phyloP scores from a whole-genome alignment of 1,140 invertebrate genomes.

The Euura saliciscinereae region DNA sequence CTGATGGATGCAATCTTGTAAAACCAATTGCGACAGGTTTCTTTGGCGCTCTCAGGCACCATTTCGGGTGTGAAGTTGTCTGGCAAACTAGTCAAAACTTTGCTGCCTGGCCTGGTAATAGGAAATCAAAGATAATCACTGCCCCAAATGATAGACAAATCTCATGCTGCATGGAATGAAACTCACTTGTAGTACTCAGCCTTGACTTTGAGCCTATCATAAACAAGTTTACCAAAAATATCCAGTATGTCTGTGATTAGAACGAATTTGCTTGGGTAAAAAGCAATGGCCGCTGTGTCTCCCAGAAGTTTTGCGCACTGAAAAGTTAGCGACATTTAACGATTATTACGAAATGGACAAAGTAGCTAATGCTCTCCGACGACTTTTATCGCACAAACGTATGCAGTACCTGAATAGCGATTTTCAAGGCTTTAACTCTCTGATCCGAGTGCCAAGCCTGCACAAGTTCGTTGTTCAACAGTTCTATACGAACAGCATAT shows the following conservation, averaged over 20 bases:
- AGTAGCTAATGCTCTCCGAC: background rate
- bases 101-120: conserved; percentile 58
- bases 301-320: conserved; percentile 92
- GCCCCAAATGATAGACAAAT: conserved; percentile 8
- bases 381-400: no score
- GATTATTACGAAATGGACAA: conserved; percentile 26
- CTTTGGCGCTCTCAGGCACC: conserved; percentile 88
- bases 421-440: conserved; percentile 94
- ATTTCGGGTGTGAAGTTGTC: conserved; percentile 76
- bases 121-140: conserved; percentile 18
- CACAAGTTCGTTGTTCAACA: conserved; percentile 88
- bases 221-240: conserved; percentile 93
- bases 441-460: conserved; percentile 93
- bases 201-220: conserved; percentile 84
- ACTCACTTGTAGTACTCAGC: conserved; percentile 69
- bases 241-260: conserved; percentile 95
- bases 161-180: conserved; percentile 14
- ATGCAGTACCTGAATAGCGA: conserved; percentile 82
- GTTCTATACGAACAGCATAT: conserved; percentile 86
- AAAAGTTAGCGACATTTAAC: no score
- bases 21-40: conserved; percentile 98
- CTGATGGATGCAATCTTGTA: conserved; percentile 98
- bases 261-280: conserved; percentile 98
- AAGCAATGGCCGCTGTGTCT: conserved; percentile 86
- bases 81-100: conserved; percentile 64